Base-by-base conservation (phyloP, 1,140 invertebrate genomes). In the Anagrus nilaparvatae region DNA sequence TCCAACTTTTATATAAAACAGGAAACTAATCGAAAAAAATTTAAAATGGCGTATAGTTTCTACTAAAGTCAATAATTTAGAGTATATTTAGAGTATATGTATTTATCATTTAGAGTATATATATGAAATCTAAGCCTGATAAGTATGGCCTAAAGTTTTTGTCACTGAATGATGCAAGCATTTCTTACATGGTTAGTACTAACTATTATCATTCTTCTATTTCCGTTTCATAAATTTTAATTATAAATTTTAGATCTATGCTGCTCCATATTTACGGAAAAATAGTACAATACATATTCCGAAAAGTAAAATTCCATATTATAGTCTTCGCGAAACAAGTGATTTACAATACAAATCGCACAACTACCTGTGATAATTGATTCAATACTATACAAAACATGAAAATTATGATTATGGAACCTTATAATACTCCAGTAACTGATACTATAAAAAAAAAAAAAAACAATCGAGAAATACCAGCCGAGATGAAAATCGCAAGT, bases 331-430 rank as follows among this genome's bases (percentile, higher is more conserved):
- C 19, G 10, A 43, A 44, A 20, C 40, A n/a, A 42, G 33, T 21
- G 24, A 52, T 59, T 24, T 23, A 49, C 16, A 52, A 53, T 3
- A 53, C 51, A 16, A 58, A 56, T 30, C 45, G 51, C 16, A 56
- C 53, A 43, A 32, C 63, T 14, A 63, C 59, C n/a, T 50, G 49
- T 44, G 61, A 59, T 34, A 60, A 61, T 50, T 63, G 55, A 52
- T 63, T 60, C 42, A 50, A 53, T 18, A 52, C 50, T 12, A 43
- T 56, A 10, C 41, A 52, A 57, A 43, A 58, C 8, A 43, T 52
- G 8, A 40, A 53, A 34, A 45, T 33, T n/a, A 41, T 58, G 27
- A 24, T 47, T 12, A 34, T 48, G 33, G 32, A 28, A 24, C 25
- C 37, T 14, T 47, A 53, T 29, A 47, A 50, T 19, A 28, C 60